Evolutionary conservation across 2,797 vertebrate species (phyloP).

Genomic region (Gymnothorax reevesii): DNA sequence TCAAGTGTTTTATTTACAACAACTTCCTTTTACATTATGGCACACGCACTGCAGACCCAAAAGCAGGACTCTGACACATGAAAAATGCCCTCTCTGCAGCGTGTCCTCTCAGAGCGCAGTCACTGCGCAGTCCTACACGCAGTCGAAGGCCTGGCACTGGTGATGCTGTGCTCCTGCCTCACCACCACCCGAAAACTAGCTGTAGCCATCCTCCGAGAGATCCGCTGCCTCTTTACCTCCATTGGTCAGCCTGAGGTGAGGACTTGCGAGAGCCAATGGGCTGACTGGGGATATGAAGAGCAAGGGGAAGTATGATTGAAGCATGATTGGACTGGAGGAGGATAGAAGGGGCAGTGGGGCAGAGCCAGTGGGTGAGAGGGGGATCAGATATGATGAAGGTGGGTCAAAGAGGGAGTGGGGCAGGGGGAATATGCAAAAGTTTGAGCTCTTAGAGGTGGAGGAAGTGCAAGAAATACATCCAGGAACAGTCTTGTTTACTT

Average conservation of each 20-base stretch:
- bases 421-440: background rate
- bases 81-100: conserved; percentile 56
- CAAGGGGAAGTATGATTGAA: too few relatives aligned
- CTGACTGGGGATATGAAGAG: background rate
- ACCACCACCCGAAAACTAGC: conserved; percentile 93
- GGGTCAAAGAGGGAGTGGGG: conserved; percentile 14
- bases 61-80: background rate
- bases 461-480: too few relatives aligned
- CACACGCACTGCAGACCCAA: background rate
- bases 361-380: background rate
- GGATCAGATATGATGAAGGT: background rate
- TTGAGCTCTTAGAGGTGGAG: too few relatives aligned
- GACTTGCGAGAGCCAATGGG: too few relatives aligned
- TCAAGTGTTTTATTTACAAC: too few relatives aligned
- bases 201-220: conserved; percentile 90
- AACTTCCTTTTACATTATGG: too few relatives aligned
- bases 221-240: conserved; percentile 88
- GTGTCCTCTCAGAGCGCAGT: conserved; percentile 81
- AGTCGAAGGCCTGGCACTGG: conserved; percentile 90
- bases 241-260: conserved; percentile 94
- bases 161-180: conserved; percentile 95
- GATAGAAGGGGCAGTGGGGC: background rate
- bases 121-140: conserved; percentile 93
- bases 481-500: too few relatives aligned
- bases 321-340: too few relatives aligned